Conservation (phyloP, 2,888 invertebrate species). For the Chloroclystis v-ata region DNA sequence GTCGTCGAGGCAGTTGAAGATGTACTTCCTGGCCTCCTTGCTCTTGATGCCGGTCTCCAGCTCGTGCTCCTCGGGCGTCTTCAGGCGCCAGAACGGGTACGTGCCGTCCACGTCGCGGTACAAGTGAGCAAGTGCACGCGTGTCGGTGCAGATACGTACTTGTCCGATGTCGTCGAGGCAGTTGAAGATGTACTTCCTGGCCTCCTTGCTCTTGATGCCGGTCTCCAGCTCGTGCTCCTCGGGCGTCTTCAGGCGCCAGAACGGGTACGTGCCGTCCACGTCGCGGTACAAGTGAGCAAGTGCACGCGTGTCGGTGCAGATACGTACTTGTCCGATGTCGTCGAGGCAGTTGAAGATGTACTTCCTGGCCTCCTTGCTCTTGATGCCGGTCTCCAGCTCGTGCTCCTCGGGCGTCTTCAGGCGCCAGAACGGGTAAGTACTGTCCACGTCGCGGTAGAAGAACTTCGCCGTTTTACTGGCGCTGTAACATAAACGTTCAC, state of each 20-base stretch:
- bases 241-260: too few relatives aligned
- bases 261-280: too few relatives aligned
- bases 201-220: conserved; percentile 86
- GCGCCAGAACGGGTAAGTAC: conserved; percentile 91
- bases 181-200: conserved; percentile 99
- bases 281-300: neutral
- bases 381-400: conserved; percentile 91
- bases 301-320: neutral
- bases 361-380: conserved; percentile 92
- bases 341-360: conserved; percentile 99
- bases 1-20: conserved; percentile 99
- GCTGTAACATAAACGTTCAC: conserved; percentile 74
- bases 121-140: too few relatives aligned
- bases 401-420: conserved; percentile 97
- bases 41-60: conserved; percentile 80
- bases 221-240: too few relatives aligned
- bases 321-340: conserved; percentile 90
- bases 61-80: too few relatives aligned
- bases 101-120: too few relatives aligned
- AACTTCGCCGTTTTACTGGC: conserved; percentile 99
- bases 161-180: conserved; percentile 98
- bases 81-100: too few relatives aligned
- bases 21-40: conserved; percentile 99
- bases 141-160: conserved; percentile 38
- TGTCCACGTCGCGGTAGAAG: conserved; percentile 96